Evolutionary conservation across 2,113 vertebrate species (phyloP), one percentile per base, ranked within the genome.

Genomic region (Leiothrix lutea): DNA sequence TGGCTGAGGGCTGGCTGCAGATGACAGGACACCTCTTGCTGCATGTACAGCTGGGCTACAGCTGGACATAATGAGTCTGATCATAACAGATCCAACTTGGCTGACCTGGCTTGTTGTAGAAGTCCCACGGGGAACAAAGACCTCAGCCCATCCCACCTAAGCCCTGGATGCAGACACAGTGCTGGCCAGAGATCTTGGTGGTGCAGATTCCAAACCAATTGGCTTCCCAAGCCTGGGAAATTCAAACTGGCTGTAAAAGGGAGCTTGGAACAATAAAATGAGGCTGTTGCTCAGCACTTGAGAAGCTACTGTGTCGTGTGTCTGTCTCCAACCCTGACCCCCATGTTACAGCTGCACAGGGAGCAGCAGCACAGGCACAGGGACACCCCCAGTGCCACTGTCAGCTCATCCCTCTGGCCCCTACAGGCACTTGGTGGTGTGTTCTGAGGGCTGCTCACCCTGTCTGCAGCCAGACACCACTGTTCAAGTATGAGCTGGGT

Each of bases 21-120:
- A 6, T 11, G 29, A 14, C 45, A 23, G 0, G 15, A 75, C 64
- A 36, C 45, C 45, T 40, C 40, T 1, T 3, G 4, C 31, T 6
- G 54, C 25, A 28, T 25, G 10, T 5, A 11, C n/a, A 25, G 57
- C 57, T 60, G 57, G 23, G 24, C 57, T 36, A 17, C 57, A 36
- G n/a, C 57, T 60, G 57, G 24, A 60, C 57, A 26, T 11, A 7
- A 36, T 12, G 35, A 36, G 15, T 26, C 15, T 26, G 57, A 60
- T 60, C 24, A 12, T 18, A 36, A 36, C 57, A 26, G 24, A 60
- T 5, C 57, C 35, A 36, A 18, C 18, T 60, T 4, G 14, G 24
- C 57, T 60, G 57, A 36, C 57, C 16, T 36, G 57, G 10, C 57
- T 36, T 36, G 35, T 18, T 60, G 35, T 5, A 60, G 35, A 12